Conservation (phyloP, 1,140 invertebrate genomes). For the Apis laboriosa region DNA sequence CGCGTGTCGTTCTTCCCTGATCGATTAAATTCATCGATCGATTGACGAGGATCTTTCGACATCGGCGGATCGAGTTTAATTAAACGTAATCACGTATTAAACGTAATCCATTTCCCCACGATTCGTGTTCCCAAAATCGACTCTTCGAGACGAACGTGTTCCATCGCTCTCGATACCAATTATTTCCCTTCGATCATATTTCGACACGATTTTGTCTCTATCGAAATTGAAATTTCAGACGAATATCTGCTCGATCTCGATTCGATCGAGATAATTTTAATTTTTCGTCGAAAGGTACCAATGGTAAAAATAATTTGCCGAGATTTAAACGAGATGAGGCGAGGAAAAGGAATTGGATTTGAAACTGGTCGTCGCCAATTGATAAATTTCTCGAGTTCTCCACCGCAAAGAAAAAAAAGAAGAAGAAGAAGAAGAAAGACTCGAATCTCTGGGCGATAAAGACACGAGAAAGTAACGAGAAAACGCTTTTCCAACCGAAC, state of each 20-base stretch:
- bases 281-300: too few species aligned
- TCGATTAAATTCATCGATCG: not conserved
- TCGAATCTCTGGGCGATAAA: not conserved
- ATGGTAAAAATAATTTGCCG: too few species aligned
- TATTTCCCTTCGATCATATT: not conserved
- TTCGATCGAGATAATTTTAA: too few species aligned
- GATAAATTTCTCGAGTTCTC: too few species aligned
- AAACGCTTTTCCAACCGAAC: not conserved
- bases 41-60: conserved; percentile 23
- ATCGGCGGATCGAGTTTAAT: conserved; percentile 53
- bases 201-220: not conserved
- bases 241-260: too few species aligned
- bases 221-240: too few species aligned
- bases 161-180: conserved; percentile 38
- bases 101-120: conserved; percentile 34
- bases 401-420: too few species aligned
- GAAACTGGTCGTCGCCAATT: too few species aligned
- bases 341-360: too few species aligned
- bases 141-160: conserved; percentile 39
- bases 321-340: too few species aligned
- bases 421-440: not conserved
- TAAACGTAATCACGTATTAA: conserved; percentile 54
- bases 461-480: too few species aligned
- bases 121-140: conserved; percentile 51
- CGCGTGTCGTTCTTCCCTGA: not conserved